phyloP scores from a whole-genome alignment of 2,797 vertebrate species.

The Sebastes matsubarae region DNA sequence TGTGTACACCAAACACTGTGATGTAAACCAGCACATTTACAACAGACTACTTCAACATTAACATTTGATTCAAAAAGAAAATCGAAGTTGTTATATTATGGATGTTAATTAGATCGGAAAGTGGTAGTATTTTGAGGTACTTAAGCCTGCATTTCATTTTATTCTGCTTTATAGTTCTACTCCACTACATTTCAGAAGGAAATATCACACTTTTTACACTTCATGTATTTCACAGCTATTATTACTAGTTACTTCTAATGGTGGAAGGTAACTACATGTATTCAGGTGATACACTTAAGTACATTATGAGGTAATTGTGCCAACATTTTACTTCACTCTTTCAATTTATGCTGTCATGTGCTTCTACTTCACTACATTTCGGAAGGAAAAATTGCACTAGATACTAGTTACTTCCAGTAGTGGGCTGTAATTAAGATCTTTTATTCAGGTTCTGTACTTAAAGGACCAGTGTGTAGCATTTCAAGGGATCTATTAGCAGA shows the following conservation, averaged over 20 bases:
- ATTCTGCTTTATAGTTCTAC: not conserved
- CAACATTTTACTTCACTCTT: not conserved
- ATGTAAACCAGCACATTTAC: not conserved
- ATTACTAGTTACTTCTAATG: not conserved
- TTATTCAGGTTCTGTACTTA: not conserved
- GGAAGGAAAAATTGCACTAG: not conserved
- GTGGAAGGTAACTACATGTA: not conserved
- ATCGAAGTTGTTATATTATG: not conserved
- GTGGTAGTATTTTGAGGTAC: not conserved
- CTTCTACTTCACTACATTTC: not conserved
- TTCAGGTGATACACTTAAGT: not conserved
- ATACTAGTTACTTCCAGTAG: not conserved
- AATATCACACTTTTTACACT: not conserved
- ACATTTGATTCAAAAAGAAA: not conserved
- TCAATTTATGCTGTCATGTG: not conserved
- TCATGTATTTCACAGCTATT: not conserved
- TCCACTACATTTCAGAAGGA: not conserved
- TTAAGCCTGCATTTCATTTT: not conserved
- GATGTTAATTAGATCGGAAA: not conserved
- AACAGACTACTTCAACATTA: not conserved
- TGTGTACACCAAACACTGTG: slow-evolving; percentile 1
- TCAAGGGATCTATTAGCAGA: too few relatives aligned
- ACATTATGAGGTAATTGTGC: not conserved
- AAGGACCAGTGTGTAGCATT: too few relatives aligned
- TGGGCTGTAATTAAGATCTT: not conserved